Base-by-base conservation (phyloP, 2,888 invertebrate genomes). In the Agonopterix subpropinquella region DNA sequence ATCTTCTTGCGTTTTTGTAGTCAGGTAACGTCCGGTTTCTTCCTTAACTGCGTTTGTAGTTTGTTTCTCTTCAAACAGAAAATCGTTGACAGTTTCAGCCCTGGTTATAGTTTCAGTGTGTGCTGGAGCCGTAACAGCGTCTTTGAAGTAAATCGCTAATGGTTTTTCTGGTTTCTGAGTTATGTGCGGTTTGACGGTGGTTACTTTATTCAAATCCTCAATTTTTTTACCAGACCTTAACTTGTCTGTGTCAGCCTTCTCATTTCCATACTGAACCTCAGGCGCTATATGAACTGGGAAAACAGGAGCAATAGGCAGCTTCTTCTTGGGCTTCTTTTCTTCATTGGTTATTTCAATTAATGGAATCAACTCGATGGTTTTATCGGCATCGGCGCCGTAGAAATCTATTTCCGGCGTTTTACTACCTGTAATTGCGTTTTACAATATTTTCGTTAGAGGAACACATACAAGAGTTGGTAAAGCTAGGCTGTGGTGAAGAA, bases 191-290 rank as follows among this genome's bases (percentile, higher is more conserved):
- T 83, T 87, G 7, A 82, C 52, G 1, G 87, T 87, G 1, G 85
- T 75, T 2, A 67, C 53, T 2, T 58, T 59, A 41, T 69, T 69
- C 1, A 54, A 51, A 11, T 71, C 67, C 8, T 75, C 70, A 9
- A 81, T 48, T 35, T 65, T 47, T 64, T 86, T 87, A 2, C 85
- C 67, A 8, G 70, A 64, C 56, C 88, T 75, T 11, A 68, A 53
- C 44, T 76, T 83, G 11, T 82, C 80, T 4, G 70, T 55, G 52
- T 88, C 89, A 28, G 79, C 82, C 61, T 77, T 80, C 55, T 89
- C 89, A 54, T 89, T 89, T 13, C 89, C 89, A 52, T 89, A 89
- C 64, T 89, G 89, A 1, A 89, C 87, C 65, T 89, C 89, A n/a
- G 85, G 89, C 18, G 79, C 68, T 13, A 89, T 69, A 53, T 86